Base-by-base conservation (phyloP, 1,140 invertebrate species). In the Hyles vespertilio region DNA sequence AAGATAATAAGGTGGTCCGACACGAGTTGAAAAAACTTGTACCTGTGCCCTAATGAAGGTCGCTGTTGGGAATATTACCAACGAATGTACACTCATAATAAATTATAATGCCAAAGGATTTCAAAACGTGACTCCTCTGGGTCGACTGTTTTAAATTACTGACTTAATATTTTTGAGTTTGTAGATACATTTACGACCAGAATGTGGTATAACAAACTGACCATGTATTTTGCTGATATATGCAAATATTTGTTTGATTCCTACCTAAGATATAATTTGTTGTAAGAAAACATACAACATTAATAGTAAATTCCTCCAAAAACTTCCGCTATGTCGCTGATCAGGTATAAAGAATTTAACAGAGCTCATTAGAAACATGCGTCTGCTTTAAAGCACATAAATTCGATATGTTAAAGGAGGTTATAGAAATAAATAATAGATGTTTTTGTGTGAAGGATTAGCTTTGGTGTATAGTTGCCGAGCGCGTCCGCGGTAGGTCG, bases 21-120 rank as follows among this genome's bases (percentile, higher is more conserved):
- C 56, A 63, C 53, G 63, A 52, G 56, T 66, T 55, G 61, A 81
- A 81, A 81, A 81, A 79, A 77, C 69, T 71, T 68, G 77, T 79
- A 82, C 77, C 79, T 81, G 77, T 67, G 67, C 70, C 71, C 70
- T 56, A 56, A 56, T 47, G 54, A 56, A 56, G 54, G 54, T 56
- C 44, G 45, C 44, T 33, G 45, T 48, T 48, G 54, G 54, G 54
- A 56, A 56, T 56, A 56, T 56, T 56, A 56, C 46, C 52, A 43
- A 11, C 52, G 36, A 36, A 54, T 54, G 52, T 43, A 43, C 36
- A 52, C 34, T 52, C 32, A 52, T 52, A 52, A 32, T 10, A 54
- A 40, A 8, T 40, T 40, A 40, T 40, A 40, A 40, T 40, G 1
- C 8, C 4, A 40, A 40, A 40, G 8, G 36, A 40, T 52, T 32